Conservation (phyloP, 2,797 vertebrate species). For the Tamandua tetradactyla region DNA sequence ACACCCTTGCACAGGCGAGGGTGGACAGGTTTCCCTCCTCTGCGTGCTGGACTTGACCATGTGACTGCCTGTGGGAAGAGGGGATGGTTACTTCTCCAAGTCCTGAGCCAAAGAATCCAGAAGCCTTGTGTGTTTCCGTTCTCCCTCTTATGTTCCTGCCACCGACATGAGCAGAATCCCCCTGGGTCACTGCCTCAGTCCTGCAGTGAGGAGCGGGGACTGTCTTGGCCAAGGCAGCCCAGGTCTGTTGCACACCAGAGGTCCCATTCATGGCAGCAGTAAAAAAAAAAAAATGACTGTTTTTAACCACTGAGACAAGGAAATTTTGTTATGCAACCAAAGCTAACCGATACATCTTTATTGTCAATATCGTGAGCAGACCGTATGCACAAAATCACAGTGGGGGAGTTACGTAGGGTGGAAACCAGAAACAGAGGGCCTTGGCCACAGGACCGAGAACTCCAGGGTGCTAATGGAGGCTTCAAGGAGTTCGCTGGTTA, state of each 20-base stretch:
- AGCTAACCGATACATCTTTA: neutral
- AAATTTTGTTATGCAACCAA: neutral
- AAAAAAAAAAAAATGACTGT: neutral
- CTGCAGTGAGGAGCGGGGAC: neutral
- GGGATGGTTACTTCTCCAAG: neutral
- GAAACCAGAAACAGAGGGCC: neutral
- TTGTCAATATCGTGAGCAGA: neutral
- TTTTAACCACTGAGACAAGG: neutral
- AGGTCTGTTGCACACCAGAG: neutral
- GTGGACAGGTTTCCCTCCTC: neutral
- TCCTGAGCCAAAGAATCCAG: neutral
- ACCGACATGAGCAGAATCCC: neutral
- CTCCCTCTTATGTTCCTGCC: neutral
- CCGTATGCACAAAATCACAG: neutral
- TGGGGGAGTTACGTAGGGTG: neutral
- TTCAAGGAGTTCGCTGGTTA: neutral
- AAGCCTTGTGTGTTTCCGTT: neutral
- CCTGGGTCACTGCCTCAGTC: neutral
- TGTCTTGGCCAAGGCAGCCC: neutral
- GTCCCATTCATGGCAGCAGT: neutral
- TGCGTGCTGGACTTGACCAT: neutral
- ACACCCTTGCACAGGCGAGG: neutral
- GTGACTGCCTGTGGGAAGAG: neutral
- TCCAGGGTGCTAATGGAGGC: neutral
- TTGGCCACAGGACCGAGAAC: neutral